Evolutionary conservation across 2,797 vertebrate genomes (phyloP), one percentile per base, ranked within the genome.

Genomic region (Erethizon dorsatum): DNA sequence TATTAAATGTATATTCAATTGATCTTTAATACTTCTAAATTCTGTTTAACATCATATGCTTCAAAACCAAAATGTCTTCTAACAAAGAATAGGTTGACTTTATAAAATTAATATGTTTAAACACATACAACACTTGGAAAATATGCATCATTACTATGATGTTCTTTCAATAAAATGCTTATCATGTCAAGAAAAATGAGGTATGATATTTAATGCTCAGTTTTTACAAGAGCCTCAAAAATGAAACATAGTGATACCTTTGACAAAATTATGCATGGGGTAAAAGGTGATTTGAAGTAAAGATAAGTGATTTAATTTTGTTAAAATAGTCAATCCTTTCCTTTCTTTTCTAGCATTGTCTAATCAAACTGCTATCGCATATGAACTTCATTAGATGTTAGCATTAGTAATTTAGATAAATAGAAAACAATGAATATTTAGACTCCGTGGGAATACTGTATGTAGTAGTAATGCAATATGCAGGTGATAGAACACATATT

Each of bases 261-360:
- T 97, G 95, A 95, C 73, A 98, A 97, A 95, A 96, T 95, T 97
- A 97, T 78, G 88, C 41, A 54, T 61, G 83, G 97, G 15, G 26
- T 59, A 92, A 97, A 97, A 97, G 88, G 50, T 96, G 82, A 97
- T 82, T 17, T 45, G 93, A 41, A 84, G 56, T 54, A 82, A 89
- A 97, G 71, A 97, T 97, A 97, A 97, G 47, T 83, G 97, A 57
- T 97, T 98, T 98, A 95, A 96, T 98, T 98, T 96, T 98, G 83
- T 75, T 97, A 59, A 98, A 88, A 52, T 47, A 83, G 73, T 96
- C 9, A 52, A 83, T 96, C 89, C 94, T 86, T 69, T 61, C 13
- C 18, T 91, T 97, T 61, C 92, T 95, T 61, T 93, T 65, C 87
- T 97, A 97, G 96, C 96, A 89, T 97, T 98, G 95, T 45, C 41